Evolutionary conservation across 2,113 vertebrate species (phyloP).

Genomic region (Elanoides forficatus): DNA sequence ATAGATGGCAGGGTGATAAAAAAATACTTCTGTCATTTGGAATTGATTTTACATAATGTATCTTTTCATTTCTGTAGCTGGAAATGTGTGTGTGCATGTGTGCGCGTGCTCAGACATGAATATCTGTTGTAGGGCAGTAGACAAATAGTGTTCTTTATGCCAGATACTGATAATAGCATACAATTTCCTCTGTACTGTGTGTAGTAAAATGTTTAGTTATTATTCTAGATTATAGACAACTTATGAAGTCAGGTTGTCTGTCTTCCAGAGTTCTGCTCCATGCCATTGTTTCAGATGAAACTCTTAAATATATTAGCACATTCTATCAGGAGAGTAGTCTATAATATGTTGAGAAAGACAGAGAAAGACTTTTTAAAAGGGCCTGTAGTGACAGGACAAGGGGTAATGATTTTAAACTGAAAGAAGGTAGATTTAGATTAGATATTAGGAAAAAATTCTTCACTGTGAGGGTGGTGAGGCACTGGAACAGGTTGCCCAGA

Average conservation of each 20-base stretch:
- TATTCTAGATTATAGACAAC: neutral
- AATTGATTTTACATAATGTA: conserved; percentile 55
- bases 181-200: neutral
- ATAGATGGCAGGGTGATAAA: neutral
- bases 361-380: too few species aligned
- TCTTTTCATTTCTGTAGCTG: neutral
- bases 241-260: conserved; percentile 2
- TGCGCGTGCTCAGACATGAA: neutral
- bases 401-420: neutral
- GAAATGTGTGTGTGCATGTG: neutral
- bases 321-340: too few species aligned
- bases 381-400: too few species aligned
- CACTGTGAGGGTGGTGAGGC: too few species aligned
- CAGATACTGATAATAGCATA: neutral
- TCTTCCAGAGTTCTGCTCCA: neutral
- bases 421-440: neutral
- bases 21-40: neutral
- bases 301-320: neutral
- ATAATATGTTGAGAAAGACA: too few species aligned
- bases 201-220: neutral
- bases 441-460: too few species aligned
- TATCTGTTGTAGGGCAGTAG: conserved; percentile 12
- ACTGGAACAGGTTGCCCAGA: neutral
- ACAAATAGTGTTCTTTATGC: conserved; percentile 47
- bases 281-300: neutral